Conservation (phyloP, 2,888 invertebrate genomes). For the Acrobasis consociella region DNA sequence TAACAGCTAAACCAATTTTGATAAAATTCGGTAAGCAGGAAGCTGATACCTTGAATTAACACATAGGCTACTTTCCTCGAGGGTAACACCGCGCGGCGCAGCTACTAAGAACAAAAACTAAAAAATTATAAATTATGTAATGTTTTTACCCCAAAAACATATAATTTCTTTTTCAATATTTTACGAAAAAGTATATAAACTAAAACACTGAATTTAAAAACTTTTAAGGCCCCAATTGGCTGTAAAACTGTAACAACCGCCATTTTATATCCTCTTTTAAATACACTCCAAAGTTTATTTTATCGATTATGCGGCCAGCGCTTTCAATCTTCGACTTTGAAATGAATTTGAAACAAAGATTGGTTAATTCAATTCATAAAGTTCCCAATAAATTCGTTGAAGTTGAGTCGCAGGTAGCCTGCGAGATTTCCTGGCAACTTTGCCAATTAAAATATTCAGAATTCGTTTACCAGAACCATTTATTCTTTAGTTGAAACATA, state of each 20-base stretch:
- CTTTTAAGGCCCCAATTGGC: neutral
- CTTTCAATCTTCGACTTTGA: neutral
- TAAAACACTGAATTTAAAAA: too few species aligned
- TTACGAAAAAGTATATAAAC: too few species aligned
- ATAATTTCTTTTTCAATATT: too few species aligned
- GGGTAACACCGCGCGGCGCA: too few species aligned
- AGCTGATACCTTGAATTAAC: too few species aligned
- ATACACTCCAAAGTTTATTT: neutral
- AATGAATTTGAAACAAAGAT: neutral
- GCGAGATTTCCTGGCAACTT: neutral
- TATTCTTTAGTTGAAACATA: neutral
- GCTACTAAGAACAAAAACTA: too few species aligned
- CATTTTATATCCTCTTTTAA: neutral
- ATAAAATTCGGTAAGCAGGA: too few species aligned
- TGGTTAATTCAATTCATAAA: constrained; percentile 11
- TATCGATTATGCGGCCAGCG: neutral
- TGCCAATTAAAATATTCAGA: constrained; percentile 16
- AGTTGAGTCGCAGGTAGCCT: constrained; percentile 6
- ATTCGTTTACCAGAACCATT: constrained; percentile 2
- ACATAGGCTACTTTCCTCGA: too few species aligned
- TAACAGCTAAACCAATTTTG: too few species aligned
- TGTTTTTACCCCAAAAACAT: too few species aligned
- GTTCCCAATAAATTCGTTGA: neutral
- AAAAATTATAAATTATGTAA: too few species aligned
- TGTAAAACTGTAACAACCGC: neutral